phyloP scores from a whole-genome alignment of 2,113 vertebrate species.

The Girardinichthys multiradiatus region DNA sequence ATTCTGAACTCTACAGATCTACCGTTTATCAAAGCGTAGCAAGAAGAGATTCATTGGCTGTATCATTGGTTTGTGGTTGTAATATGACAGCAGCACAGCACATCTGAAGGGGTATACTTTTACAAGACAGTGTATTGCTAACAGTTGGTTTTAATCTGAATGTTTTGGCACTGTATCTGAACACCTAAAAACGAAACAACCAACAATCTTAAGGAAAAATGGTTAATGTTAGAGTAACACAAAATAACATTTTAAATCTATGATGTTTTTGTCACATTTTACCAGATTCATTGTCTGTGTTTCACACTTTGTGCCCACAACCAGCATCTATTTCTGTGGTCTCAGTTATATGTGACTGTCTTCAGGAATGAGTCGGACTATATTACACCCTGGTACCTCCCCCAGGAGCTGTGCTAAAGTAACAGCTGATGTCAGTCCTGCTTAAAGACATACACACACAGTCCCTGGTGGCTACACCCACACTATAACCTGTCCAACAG shows the following conservation, averaged over 20 bases:
- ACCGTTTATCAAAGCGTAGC: too few relatives aligned
- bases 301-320: conserved; percentile 45
- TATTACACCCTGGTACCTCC: conserved; percentile 71
- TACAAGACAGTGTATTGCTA: neutral
- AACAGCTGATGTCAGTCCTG: conserved; percentile 75
- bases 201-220: too few relatives aligned
- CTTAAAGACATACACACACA: conserved; percentile 65
- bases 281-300: conserved; percentile 40
- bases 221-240: neutral
- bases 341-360: conserved; percentile 74
- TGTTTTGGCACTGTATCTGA: neutral
- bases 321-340: conserved; percentile 76
- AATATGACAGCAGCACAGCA: neutral
- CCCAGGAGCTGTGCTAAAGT: conserved; percentile 70
- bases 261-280: neutral
- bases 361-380: conserved; percentile 71
- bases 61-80: too few relatives aligned
- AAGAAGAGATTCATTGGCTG: too few relatives aligned
- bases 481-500: conserved; percentile 57
- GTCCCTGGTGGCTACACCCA: conserved; percentile 20
- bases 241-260: too few relatives aligned
- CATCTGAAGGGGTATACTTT: neutral
- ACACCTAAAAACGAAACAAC: neutral
- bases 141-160: too few relatives aligned
- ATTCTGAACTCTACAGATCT: too few relatives aligned